Base-by-base conservation (phyloP, 1,140 invertebrate species). In the Hycleus phaleratus region DNA sequence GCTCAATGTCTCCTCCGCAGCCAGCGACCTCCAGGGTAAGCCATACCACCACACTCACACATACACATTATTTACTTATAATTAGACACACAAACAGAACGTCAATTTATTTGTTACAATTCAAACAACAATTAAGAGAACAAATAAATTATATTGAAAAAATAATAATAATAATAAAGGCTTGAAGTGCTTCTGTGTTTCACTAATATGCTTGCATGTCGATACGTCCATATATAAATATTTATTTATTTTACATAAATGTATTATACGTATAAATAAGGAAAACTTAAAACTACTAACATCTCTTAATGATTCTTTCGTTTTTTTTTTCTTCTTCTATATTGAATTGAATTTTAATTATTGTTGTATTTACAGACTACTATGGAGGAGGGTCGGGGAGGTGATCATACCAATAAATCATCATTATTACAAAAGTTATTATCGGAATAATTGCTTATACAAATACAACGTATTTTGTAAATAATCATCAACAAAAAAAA, bases 361-460 rank as follows among this genome's bases (percentile, higher is more conserved):
- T 7, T n/a, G 9, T 42, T n/a, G 4, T 3, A 8, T 42, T 79
- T 79, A 12, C 82, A 87, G 85, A 85, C 71, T 85, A 82, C 81
- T 85, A 83, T 85, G 82, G 85, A 86, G 80, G 85, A 85, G 78
- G 78, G 74, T 65, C 72, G 74, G 65, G 79, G 79, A 78, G 79
- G 81, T 81, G 83, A 84, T 81, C 78, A 79, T 68, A 55, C 32
- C 45, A 56, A 53, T 18, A 86, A 85, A 70, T 84, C 85, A 55
- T 87, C 85, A 66, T 76, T 88, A 71, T 78, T 89, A 66, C 85
- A 88, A 78, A 87, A 88, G 73, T 77, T 88, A 69, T 75, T 89
- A 68, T 89, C 86, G 62, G 86, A 88, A 79, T 87, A 83, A 84
- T 26, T 43, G 71, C 69, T 68, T 72, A 68, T 74, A 66, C 32